Evolutionary conservation across 2,797 vertebrate genomes (phyloP).

Genomic region (Alca torda): DNA sequence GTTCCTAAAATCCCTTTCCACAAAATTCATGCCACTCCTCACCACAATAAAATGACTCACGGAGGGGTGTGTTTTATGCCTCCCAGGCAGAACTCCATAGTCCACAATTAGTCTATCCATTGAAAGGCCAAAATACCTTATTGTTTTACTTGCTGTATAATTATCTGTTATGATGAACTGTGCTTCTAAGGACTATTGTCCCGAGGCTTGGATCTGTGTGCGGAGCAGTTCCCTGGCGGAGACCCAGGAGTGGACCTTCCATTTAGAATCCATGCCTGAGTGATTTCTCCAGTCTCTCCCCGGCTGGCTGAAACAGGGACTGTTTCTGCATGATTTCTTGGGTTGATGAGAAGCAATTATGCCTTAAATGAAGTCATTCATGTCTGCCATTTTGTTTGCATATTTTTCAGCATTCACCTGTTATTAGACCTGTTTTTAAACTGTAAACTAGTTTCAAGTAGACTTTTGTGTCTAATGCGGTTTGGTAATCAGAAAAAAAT

Average conservation of each 20-base stretch:
- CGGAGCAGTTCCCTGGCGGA: slow-evolving; percentile 74
- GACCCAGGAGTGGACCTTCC: slow-evolving; percentile 80
- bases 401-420: slow-evolving; percentile 84
- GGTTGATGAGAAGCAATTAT: slow-evolving; percentile 86
- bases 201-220: slow-evolving; percentile 75
- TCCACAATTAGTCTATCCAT: slow-evolving; percentile 80
- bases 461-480: slow-evolving; percentile 79
- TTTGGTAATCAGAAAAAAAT: slow-evolving; percentile 81
- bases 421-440: slow-evolving; percentile 85
- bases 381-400: slow-evolving; percentile 87
- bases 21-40: slow-evolving; percentile 73
- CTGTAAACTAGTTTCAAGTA: slow-evolving; percentile 82
- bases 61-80: slow-evolving; percentile 71
- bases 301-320: slow-evolving; percentile 76
- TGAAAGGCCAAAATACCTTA: slow-evolving; percentile 79
- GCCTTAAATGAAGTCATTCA: slow-evolving; percentile 85
- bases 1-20: slow-evolving; percentile 75
- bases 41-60: slow-evolving; percentile 73
- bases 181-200: slow-evolving; percentile 81
- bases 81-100: slow-evolving; percentile 77
- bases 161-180: slow-evolving; percentile 84
- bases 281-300: slow-evolving; percentile 79
- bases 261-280: slow-evolving; percentile 81
- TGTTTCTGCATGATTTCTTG: slow-evolving; percentile 86
- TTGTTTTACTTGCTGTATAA: slow-evolving; percentile 82